phyloP scores from a whole-genome alignment of 1,140 invertebrate genomes.

The Steinernema feltiae region DNA sequence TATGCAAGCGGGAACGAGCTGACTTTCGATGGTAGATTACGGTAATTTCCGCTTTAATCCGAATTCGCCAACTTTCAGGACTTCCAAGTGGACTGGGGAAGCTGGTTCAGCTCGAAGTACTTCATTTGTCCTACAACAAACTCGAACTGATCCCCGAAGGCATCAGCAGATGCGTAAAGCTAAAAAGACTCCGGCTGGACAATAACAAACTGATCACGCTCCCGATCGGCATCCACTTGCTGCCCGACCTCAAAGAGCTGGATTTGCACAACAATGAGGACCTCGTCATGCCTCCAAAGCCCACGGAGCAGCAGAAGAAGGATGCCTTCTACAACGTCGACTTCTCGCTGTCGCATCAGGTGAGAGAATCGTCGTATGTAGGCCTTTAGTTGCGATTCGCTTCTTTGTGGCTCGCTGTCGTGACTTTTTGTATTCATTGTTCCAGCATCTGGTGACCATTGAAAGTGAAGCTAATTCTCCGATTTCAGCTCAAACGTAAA shows the following conservation, averaged over 20 bases:
- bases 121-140: conserved; percentile 90
- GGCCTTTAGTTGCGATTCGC: no score
- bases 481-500: no score
- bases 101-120: conserved; percentile 82
- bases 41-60: no score
- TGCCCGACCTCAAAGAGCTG: conserved; percentile 70
- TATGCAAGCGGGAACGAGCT: conserved; percentile 90
- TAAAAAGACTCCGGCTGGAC: conserved; percentile 87
- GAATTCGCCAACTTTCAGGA: no score
- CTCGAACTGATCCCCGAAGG: conserved; percentile 98
- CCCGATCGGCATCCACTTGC: conserved; percentile 90
- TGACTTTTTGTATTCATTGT: no score
- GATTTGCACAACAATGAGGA: conserved; percentile 72
- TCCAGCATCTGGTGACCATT: no score
- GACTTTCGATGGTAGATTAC: conserved; percentile 92
- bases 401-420: no score
- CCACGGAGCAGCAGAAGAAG: conserved; percentile 64
- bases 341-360: conserved; percentile 79
- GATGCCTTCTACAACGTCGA: conserved; percentile 89
- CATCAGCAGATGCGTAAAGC: conserved; percentile 84
- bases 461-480: no score
- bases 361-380: no score
- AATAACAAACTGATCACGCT: conserved; percentile 88
- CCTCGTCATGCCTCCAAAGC: conserved; percentile 94
- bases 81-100: conserved; percentile 97